Evolutionary conservation across 2,113 vertebrate genomes (phyloP), one percentile per base, ranked within the genome.

Genomic region (Epinephelus fuscoguttatus): DNA sequence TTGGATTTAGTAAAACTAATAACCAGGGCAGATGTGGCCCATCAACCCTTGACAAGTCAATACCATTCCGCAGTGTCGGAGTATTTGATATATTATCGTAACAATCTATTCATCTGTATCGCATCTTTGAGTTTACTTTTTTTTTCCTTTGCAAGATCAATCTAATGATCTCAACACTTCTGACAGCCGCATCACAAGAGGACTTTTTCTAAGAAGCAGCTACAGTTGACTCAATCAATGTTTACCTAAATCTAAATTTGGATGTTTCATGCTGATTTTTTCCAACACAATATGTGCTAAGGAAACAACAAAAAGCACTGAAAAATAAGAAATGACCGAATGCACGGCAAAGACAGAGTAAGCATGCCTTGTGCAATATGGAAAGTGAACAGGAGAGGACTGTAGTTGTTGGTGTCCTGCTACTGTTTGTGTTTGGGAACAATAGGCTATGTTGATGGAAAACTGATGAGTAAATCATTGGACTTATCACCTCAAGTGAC

Each of bases 181-280:
- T 33, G n/a, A 11, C 21, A 70, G 0, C 30, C 30, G 4, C 30
- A 30, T 30, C 30, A 30, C 30, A 30, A 30, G 30, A 30, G 30
- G 30, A 59, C 33, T 25, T 71, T 25, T 50, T 68, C 40, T 53
- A 37, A 78, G 50, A 71, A 78, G 19, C 18, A 68, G 37, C 70
- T 25, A 52, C 15, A 64, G 70, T 42, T 19, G 2, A 37, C 3
- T 57, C 23, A n/a, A 60, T 68, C 68, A 78, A 78, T 67, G 62
- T 13, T 57, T 15, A 66, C 59, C 23, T 37, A 47, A 57, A 80
- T 76, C 52, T 64, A 67, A 13, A 71, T 85, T 60, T 71, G 23
- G 59, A 63, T 50, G 70, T 64, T 70, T 59, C 10, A 70, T 68
- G 56, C 62, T 18, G 49, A 47, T 42, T 55, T 67, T 47, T 30